Evolutionary conservation across 1,140 invertebrate species (phyloP).

Genomic region (Cotesia chilonis): DNA sequence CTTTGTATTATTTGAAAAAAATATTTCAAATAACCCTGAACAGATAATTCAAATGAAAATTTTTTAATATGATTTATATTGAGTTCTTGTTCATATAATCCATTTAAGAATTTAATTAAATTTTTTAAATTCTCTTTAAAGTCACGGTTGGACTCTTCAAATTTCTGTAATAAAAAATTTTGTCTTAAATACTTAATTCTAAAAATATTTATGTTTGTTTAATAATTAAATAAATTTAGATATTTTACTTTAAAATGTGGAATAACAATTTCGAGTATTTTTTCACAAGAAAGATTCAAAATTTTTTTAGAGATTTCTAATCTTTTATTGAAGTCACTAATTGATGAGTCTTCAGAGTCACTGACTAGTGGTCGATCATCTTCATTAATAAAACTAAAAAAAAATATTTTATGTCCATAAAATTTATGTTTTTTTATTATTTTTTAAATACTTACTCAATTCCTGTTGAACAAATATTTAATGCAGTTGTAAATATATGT

Average conservation of each 20-base stretch:
- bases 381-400: not conserved
- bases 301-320: not conserved
- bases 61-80: not conserved
- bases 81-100: not conserved
- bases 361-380: too few relatives aligned
- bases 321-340: not conserved
- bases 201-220: too few relatives aligned
- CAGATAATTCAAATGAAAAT: not conserved
- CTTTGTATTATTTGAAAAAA: conserved; percentile 1
- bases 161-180: not conserved
- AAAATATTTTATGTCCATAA: not conserved
- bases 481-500: not conserved
- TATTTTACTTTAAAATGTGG: conserved; percentile 6
- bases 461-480: not conserved
- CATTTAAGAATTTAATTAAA: conserved; percentile 3
- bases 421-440: not conserved
- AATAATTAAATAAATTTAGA: not conserved
- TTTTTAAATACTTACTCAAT: not conserved
- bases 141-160: not conserved
- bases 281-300: not conserved
- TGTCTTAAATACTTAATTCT: not conserved
- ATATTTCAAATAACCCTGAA: conserved; percentile 5
- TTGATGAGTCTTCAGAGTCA: too few relatives aligned
- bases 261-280: conserved; percentile 4
- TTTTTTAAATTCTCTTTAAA: not conserved